phyloP scores from a whole-genome alignment of 1,140 invertebrate species.

The Sycobia sp. region DNA sequence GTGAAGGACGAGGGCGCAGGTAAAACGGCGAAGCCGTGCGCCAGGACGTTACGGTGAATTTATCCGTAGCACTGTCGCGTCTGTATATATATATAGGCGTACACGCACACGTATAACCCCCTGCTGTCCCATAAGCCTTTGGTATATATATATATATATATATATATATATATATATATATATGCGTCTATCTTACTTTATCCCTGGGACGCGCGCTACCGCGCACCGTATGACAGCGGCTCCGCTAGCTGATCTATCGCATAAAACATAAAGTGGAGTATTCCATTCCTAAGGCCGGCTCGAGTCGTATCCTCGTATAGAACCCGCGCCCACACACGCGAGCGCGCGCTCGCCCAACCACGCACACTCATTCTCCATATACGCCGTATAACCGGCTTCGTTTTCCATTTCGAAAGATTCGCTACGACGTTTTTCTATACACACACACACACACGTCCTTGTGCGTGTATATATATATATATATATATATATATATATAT shows the following conservation, averaged over 20 bases:
- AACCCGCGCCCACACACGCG: neutral
- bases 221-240: conserved; percentile 58
- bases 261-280: conserved; percentile 62
- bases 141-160: too few species aligned
- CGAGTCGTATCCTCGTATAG: conserved; percentile 20
- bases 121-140: neutral
- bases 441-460: too few species aligned
- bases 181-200: conserved; percentile 63
- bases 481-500: too few species aligned
- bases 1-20: conserved; percentile 43
- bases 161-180: too few species aligned
- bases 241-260: conserved; percentile 60
- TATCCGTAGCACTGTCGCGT: conserved; percentile 45
- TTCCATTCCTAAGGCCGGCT: conserved; percentile 57
- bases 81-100: neutral
- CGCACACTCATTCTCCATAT: too few species aligned
- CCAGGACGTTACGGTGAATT: conserved; percentile 57
- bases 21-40: conserved; percentile 55
- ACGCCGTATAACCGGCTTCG: neutral
- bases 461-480: too few species aligned
- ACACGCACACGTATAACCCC: neutral
- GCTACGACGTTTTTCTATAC: conserved; percentile 23
- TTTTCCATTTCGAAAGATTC: conserved; percentile 23
- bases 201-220: conserved; percentile 53
- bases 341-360: neutral